These are phyloP conservation scores for human DNA, from an alignment of 2,113 vertebrate genomes.

Conservation along the genomic window DNA sequence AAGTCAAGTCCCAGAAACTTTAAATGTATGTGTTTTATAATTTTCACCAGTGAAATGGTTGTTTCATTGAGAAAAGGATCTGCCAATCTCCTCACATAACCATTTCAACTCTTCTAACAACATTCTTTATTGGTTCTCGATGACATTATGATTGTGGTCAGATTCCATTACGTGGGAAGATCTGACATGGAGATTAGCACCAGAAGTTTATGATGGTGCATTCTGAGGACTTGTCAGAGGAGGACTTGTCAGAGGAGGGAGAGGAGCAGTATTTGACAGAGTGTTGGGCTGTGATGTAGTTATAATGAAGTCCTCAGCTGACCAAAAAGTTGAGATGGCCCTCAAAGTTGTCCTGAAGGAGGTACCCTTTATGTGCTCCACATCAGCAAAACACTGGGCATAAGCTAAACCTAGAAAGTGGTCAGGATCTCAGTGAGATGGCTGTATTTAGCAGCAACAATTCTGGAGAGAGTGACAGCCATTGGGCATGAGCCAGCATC, in stretches of 20 bases:
- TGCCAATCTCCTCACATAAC: background rate
- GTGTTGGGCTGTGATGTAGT: background rate
- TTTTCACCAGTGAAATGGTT: background rate
- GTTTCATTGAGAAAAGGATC: background rate
- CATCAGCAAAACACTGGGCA: no score
- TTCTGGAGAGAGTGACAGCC: background rate
- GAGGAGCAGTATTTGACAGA: background rate
- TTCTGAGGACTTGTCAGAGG: no score
- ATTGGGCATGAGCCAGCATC: no score
- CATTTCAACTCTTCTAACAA: background rate
- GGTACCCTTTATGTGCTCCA: fast-evolving
- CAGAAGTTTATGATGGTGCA: no score
- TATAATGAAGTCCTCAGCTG: background rate
- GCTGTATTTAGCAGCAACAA: no score
- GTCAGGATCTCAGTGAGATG: background rate
- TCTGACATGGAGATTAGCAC: background rate
- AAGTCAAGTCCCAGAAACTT: background rate
- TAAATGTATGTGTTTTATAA: background rate
- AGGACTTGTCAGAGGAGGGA: background rate
- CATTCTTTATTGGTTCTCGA: background rate
- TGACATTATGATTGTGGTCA: fast-evolving
- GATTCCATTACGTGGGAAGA: no score
- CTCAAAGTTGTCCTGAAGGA: background rate
- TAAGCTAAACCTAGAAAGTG: background rate
- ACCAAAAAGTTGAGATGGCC: background rate